A percentile compares a stretch with the other conserved stretches of the same genome.
phyloP scores from a whole-genome alignment of 2,888 invertebrate species.

The Malacosoma neustria region DNA sequence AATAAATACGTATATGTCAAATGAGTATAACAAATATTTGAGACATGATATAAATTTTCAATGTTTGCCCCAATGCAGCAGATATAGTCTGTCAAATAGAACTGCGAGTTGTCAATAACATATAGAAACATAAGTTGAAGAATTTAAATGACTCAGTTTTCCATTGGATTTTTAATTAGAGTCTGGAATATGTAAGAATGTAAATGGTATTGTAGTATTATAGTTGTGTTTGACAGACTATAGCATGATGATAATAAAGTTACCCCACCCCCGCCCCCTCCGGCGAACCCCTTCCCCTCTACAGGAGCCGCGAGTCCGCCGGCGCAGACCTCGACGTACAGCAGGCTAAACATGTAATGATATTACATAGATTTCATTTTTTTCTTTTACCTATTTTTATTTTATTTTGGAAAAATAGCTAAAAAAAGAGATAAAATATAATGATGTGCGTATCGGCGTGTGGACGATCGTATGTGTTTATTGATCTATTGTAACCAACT shows the following conservation, averaged over 20 bases:
- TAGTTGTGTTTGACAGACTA: conserved; percentile 14
- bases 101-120: no score
- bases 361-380: conserved; percentile 61
- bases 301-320: conserved; percentile 41
- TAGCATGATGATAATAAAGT: conserved; percentile 31
- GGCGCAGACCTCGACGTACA: conserved; percentile 37
- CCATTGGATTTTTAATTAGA: no score
- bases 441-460: conserved; percentile 72
- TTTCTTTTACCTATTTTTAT: conserved; percentile 49
- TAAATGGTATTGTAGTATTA: not conserved
- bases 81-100: conserved; percentile 4
- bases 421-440: conserved; percentile 48
- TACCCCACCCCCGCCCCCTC: conserved; percentile 38
- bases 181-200: not conserved
- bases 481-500: conserved; percentile 46
- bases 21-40: no score
- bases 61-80: not conserved
- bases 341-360: conserved; percentile 64
- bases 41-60: no score
- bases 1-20: not conserved
- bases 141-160: no score
- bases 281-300: conserved; percentile 35
- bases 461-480: conserved; percentile 66
- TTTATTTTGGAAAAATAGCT: conserved; percentile 63
- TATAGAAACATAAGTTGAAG: no score